These are phyloP conservation scores for Suricata suricatta DNA, from an alignment of 2,113 vertebrate species.

Conservation along the genomic window DNA sequence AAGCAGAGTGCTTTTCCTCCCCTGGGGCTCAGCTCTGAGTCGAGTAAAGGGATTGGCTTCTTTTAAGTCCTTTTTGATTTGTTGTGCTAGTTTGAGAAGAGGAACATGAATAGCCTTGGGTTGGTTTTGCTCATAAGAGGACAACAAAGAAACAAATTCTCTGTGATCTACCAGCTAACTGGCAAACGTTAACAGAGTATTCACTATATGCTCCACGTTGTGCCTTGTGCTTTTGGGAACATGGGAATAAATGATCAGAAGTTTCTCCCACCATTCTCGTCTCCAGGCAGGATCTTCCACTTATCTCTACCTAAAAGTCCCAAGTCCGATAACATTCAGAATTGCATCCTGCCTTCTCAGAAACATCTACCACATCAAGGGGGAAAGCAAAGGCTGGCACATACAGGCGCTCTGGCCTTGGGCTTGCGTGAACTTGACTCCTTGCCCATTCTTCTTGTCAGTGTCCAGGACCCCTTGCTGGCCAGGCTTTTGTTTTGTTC, in stretches of 20 bases:
- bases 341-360: constrained; percentile 63
- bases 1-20: background rate
- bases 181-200: background rate
- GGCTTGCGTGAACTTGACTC: background rate
- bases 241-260: background rate
- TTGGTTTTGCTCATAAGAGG: background rate
- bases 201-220: background rate
- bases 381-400: background rate
- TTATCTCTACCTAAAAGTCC: constrained; percentile 54
- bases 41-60: background rate
- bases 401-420: background rate
- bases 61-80: background rate
- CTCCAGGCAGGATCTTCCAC: constrained; percentile 29
- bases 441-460: background rate
- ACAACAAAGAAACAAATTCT: background rate
- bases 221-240: background rate
- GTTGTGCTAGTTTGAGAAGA: background rate
- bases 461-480: background rate
- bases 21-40: background rate
- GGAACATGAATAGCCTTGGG: background rate
- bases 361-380: background rate
- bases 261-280: background rate
- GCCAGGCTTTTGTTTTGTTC: background rate
- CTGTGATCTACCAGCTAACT: too few relatives aligned
- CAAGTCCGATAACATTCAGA: constrained; percentile 38